These are phyloP conservation scores for Cardinalis cardinalis DNA, from an alignment of 2,113 vertebrate genomes.

Conservation along the genomic window DNA sequence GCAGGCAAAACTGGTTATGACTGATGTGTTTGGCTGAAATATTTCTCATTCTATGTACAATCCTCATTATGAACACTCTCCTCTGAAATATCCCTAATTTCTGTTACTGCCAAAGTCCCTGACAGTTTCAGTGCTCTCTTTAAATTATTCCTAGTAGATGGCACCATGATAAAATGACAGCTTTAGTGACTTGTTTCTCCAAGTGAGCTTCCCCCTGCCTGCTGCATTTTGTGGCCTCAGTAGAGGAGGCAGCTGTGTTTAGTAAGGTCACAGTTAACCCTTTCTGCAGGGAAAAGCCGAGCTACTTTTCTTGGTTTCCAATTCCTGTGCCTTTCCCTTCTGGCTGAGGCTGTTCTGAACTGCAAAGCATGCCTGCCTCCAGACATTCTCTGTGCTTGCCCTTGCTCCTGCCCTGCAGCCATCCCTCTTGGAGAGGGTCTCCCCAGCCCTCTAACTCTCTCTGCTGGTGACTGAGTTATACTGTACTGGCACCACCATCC, in stretches of 20 bases:
- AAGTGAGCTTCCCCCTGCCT: neutral
- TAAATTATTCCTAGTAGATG: neutral
- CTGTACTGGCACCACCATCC: neutral
- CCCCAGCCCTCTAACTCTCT: neutral
- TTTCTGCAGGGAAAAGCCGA: neutral
- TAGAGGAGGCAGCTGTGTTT: neutral
- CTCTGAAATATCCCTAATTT: neutral
- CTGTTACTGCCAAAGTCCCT: neutral
- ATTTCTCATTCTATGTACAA: neutral
- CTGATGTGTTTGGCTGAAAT: neutral
- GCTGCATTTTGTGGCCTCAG: neutral
- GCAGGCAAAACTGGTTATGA: neutral
- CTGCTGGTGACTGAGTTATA: neutral
- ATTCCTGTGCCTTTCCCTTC: neutral
- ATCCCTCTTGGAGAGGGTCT: rapidly evolving
- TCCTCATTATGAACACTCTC: neutral
- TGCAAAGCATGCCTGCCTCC: rapidly evolving
- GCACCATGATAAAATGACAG: neutral
- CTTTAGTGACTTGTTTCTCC: neutral
- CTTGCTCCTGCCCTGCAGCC: neutral
- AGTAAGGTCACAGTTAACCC: neutral
- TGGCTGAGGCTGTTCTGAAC: neutral
- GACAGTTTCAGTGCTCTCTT: neutral
- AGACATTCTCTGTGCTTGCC: neutral
- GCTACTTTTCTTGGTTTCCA: neutral